Evolutionary conservation across 2,888 invertebrate species (phyloP), one percentile per base, ranked within the genome.

Genomic region (Cordylochernes scorpioides): DNA sequence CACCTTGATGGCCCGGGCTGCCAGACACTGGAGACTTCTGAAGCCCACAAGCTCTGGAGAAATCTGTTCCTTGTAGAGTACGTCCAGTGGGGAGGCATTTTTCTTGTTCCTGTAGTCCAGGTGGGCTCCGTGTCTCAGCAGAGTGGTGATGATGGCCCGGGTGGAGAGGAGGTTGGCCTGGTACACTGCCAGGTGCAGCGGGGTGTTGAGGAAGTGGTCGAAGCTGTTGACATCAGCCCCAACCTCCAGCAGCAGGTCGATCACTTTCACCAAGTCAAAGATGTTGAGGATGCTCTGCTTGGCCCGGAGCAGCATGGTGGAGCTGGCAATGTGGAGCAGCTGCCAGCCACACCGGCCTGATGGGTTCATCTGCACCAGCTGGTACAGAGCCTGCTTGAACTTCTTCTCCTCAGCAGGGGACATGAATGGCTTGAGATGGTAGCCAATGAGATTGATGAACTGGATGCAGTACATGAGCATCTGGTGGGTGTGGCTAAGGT

Each of bases 381-480:
- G 61, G 49, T 74, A 78, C 25, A 78, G 65, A 13, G 68, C 65
- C 27, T 45, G 40, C 49, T 73, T 67, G 35, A 80, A 67, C 39
- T 60, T 54, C 26, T 53, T 42, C 25, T 49, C 46, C 30, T 53
- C 46, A 8, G 47, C 40, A 10, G 37, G 36, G 3, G 44, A 46
- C 30, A 55, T 41, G 7, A 42, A 44, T 5, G 49, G 50, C 37
- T 54, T 47, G 10, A 58, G 44, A 30, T 66, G 60, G 14, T n/a
- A n/a, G 7, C 73, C 69, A 49, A 77, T 58, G 28, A 80, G 54
- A 43, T 71, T 73, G 4, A 72, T 72, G 35, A 80, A 58, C 49
- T 84, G 80, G 42, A 86, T 58, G 2, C 77, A 70, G 45, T 82
- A 77, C 27, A 80, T 69, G 40, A 84, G 59, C 28, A 80, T 72